Percentiles rank a stretch among this genome's conserved stretches.
These are phyloP conservation scores for Lordiphosa collinella DNA, from an alignment of 1,140 invertebrate genomes.

Conservation along the genomic window DNA sequence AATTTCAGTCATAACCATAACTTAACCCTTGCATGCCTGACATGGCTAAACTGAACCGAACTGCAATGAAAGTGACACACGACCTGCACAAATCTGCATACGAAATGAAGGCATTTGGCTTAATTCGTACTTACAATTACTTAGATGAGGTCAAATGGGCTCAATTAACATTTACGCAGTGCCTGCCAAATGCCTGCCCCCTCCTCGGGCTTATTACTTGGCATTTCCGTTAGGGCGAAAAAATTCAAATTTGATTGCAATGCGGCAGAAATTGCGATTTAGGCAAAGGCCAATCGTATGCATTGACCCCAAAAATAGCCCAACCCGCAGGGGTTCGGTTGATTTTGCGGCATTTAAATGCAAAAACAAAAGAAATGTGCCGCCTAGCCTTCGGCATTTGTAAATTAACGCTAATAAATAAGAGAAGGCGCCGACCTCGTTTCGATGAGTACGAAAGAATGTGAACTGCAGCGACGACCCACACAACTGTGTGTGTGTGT, in stretches of 20 bases:
- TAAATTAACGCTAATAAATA: slow-evolving; percentile 71
- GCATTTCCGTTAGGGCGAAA: slow-evolving; percentile 62
- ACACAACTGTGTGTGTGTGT: slow-evolving; percentile 2
- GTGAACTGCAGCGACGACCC: slow-evolving; percentile 2
- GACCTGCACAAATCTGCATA: slow-evolving; percentile 48
- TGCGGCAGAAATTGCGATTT: slow-evolving; percentile 67
- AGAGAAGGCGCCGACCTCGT: slow-evolving; percentile 35
- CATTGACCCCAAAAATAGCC: slow-evolving; percentile 47
- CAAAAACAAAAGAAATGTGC: slow-evolving; percentile 12
- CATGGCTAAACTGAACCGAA: slow-evolving; percentile 12
- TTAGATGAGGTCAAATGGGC: background rate
- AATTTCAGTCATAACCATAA: slow-evolving; percentile 47
- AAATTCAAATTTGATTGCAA: slow-evolving; percentile 77
- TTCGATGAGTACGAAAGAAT: background rate
- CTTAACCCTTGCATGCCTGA: slow-evolving; percentile 41
- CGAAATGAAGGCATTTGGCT: slow-evolving; percentile 36
- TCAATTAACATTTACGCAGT: slow-evolving; percentile 38
- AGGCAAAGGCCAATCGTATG: slow-evolving; percentile 57
- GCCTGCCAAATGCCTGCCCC: slow-evolving; percentile 6
- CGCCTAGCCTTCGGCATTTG: slow-evolving; percentile 57
- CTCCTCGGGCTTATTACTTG: slow-evolving; percentile 50
- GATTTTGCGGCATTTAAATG: slow-evolving; percentile 40
- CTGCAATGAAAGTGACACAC: slow-evolving; percentile 45
- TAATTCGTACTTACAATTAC: background rate
- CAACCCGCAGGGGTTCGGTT: slow-evolving; percentile 1